Evolutionary conservation across 2,113 vertebrate species (phyloP), one percentile per base, ranked within the genome.

Genomic region (Psephotus haematonotus): DNA sequence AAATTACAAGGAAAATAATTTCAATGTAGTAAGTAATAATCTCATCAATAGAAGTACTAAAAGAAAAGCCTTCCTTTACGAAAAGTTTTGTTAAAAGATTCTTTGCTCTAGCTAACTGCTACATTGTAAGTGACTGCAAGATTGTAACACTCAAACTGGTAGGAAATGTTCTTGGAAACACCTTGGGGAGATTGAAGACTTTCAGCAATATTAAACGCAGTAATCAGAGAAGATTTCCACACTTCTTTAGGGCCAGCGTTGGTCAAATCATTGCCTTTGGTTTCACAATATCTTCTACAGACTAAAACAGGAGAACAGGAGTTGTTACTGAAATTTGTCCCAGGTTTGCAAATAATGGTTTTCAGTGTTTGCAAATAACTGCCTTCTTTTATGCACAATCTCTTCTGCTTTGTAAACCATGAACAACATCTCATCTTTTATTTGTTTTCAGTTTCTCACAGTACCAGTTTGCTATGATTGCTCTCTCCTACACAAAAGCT

Each of bases 401-500:
- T 74, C 76, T 90, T 78, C 60, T 76, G 80, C 65, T 91, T 86
- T 69, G 52, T 65, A 89, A 91, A 52, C 17, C n/a, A 76, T 18
- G 57, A 95, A 31, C 93, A 95, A 91, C 93, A 87, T 77, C 81
- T 82, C 93, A 93, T 95, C 80, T 94, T 96, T 86, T 95, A 92
- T 95, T 96, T 97, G 96, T 95, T 97, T 91, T 82, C 90, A 85
- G 72, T 79, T 93, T 94, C 67, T 82, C 95, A 91, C 52, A 92
- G 74, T 93, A 86, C 47, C 77, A 89, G 88, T 93, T 89, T 96
- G 93, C 95, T 96, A 75, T 94, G 93, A 97, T 65, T 93, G 77
- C 72, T 82, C 83, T 95, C 96, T 96, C 96, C 96, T 70, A 96
- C 96, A 95, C 92, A 96, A 93, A 97, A 97, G 86, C 96, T 95